A percentile compares a stretch with the other conserved stretches of the same genome.
Conservation (phyloP, 2,797 vertebrate genomes). For the Sitta carolinensis region DNA sequence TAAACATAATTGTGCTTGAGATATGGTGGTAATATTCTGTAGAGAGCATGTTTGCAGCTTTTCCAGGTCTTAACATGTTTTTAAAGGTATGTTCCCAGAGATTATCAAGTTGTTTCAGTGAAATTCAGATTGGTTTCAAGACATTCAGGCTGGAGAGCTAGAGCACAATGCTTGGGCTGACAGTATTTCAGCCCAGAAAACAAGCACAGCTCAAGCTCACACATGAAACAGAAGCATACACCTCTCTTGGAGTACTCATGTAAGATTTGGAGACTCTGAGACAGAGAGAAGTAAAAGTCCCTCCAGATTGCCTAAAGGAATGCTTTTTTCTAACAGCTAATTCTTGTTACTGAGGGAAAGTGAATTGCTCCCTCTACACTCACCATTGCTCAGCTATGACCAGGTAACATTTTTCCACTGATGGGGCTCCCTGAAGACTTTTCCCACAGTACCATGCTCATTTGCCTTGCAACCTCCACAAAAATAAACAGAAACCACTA, state of each 20-base stretch:
- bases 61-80: background rate
- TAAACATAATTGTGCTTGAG: background rate
- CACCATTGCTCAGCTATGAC: background rate
- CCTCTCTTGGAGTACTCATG: background rate
- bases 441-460: background rate
- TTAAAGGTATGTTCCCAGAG: background rate
- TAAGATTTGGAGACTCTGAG: background rate
- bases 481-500: background rate
- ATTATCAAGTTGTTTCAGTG: background rate
- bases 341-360: background rate
- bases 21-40: background rate
- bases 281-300: background rate
- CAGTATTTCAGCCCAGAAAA: background rate
- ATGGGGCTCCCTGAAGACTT: background rate
- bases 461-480: background rate
- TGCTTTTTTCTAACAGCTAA: background rate
- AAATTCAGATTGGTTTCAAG: background rate
- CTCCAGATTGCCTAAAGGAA: background rate
- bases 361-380: background rate
- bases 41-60: background rate
- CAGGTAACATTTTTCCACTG: background rate
- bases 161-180: background rate
- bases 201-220: background rate
- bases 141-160: background rate
- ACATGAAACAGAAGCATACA: background rate